These are phyloP conservation scores for Tringa solitaria DNA, from an alignment of 2,113 vertebrate species.

Conservation along the genomic window DNA sequence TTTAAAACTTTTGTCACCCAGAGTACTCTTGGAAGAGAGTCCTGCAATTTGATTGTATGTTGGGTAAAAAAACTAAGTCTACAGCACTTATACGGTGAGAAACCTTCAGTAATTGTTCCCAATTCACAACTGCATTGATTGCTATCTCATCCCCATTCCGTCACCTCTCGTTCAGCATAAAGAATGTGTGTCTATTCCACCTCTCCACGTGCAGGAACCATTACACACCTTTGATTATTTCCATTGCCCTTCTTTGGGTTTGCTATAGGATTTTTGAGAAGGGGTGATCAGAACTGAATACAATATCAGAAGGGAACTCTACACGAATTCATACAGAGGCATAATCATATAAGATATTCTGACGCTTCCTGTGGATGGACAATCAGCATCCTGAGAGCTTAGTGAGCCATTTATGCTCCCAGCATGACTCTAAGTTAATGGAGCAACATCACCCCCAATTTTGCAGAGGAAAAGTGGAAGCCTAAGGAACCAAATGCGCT, in stretches of 20 bases:
- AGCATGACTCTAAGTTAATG: background rate
- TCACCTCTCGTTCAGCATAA: background rate
- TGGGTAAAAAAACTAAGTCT: constrained; percentile 24
- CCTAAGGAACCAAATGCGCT: background rate
- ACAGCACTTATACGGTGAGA: background rate
- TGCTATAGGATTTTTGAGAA: background rate
- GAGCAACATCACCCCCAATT: background rate
- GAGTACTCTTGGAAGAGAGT: background rate
- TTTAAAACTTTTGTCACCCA: background rate
- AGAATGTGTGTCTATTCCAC: background rate
- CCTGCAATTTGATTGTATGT: background rate
- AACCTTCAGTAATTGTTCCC: background rate
- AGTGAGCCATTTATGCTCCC: background rate
- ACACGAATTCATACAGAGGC: background rate
- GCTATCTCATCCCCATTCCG: background rate
- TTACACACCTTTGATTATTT: constrained; percentile 4
- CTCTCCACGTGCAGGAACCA: background rate
- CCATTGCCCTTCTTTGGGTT: background rate
- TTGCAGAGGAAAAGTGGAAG: background rate
- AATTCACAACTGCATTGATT: background rate
- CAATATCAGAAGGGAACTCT: background rate
- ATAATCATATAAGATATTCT: background rate
- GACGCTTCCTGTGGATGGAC: background rate
- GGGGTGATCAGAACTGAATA: constrained; percentile 2
- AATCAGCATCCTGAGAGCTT: background rate